These are phyloP conservation scores for Muntiacus muntjak DNA, from an alignment of 2,113 vertebrate genomes.

Conservation along the genomic window DNA sequence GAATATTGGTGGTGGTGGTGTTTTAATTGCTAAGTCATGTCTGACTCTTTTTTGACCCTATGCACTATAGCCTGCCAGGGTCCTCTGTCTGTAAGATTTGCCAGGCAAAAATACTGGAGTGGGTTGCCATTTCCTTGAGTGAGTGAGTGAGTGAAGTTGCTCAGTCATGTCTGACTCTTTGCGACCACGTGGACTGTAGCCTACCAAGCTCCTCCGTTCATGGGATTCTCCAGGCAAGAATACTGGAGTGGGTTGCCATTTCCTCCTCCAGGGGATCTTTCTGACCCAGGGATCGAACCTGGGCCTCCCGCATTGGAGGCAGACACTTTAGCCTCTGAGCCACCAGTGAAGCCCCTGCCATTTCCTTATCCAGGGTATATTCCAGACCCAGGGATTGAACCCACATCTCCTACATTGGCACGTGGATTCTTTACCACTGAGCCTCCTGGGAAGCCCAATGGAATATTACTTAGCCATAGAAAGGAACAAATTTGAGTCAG, in stretches of 20 bases:
- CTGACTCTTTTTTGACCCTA: neutral
- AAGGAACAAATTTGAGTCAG: neutral
- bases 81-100: neutral
- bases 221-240: too few species aligned
- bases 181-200: too few species aligned
- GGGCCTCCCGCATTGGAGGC: too few species aligned
- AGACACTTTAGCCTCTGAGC: too few species aligned
- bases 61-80: neutral
- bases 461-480: neutral
- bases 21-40: neutral
- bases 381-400: neutral
- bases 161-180: too few species aligned
- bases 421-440: neutral
- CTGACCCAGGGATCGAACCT: too few species aligned
- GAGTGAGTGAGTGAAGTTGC: too few species aligned
- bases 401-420: neutral
- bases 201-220: too few species aligned
- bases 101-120: neutral
- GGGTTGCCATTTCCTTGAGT: neutral
- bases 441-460: neutral
- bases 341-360: neutral
- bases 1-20: neutral
- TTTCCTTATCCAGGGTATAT: neutral
- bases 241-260: too few species aligned
- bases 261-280: too few species aligned